Base-by-base conservation (phyloP, 2,888 invertebrate species). In the Blomia tropicalis region DNA sequence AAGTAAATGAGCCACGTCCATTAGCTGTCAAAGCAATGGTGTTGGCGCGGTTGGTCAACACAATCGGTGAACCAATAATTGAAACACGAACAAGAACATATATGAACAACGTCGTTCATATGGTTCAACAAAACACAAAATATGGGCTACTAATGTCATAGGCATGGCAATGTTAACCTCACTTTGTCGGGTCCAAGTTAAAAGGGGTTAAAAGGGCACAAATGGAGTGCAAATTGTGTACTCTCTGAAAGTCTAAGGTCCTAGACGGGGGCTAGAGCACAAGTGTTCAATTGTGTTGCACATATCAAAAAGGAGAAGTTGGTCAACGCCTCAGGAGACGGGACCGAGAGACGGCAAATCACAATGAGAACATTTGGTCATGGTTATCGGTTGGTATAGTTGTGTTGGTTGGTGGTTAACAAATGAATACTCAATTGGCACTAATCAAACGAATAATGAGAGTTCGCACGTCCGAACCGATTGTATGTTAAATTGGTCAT, bases 171-270 rank as follows among this genome's bases (percentile, higher is more conserved):
- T 47, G 51, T n/a, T 14, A n/a, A 11, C 7, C n/a, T 19, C n/a
- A 25, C 51, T 47, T 47, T 47, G 51, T 47, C 51, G 51, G 51
- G 23, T n/a, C 36, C 7, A 11, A 36, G 7, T 36, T 47, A 47
- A 47, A 47, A 47, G 51, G 51, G 51, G 51, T 47, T 47, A 47
- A 47, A 41, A 47, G 51, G 51, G 51, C 51, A 47, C 51, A 47
- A 47, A 47, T 47, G 51, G 51, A 47, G 51, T 47, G 51, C 51
- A 47, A 47, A 25, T 47, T 47, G 51, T 47, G 51, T 14, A 11
- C 51, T 7, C 11, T 25, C 51, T n/a, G 51, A 7, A 22, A 47
- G 51, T 11, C 51, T 19, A 36, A 11, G 7, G 36, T 36, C 36
- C 17, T 36, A 17, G 7, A 36, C 36, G 36, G 36, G n/a, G n/a